Conservation (phyloP, 2,113 vertebrate genomes). For the Raja brachyura region DNA sequence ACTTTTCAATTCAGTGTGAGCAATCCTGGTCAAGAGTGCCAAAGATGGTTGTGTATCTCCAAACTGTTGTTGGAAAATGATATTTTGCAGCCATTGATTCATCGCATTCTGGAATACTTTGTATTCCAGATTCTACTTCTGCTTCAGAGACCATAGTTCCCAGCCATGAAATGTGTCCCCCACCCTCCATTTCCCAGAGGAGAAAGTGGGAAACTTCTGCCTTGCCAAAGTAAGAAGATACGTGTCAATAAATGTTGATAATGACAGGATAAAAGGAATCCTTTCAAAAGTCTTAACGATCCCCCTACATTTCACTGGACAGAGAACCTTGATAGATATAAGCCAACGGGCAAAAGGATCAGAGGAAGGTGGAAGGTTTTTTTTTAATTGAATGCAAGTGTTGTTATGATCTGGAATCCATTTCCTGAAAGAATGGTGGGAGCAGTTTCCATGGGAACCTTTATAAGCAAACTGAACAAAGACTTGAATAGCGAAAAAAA, state of each 20-base stretch:
- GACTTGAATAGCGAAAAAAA: background rate
- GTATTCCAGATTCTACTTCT: background rate
- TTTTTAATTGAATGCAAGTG: background rate
- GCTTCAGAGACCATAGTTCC: too few species aligned
- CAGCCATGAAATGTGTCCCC: background rate
- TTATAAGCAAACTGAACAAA: background rate
- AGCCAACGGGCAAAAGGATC: background rate
- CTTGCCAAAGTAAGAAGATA: background rate
- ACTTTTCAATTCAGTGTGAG: background rate
- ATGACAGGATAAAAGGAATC: background rate
- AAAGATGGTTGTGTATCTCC: background rate
- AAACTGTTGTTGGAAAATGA: background rate
- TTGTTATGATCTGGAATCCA: background rate
- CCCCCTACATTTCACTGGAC: background rate
- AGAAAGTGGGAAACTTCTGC: background rate
- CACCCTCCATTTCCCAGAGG: background rate
- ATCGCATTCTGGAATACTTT: background rate
- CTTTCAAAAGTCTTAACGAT: background rate
- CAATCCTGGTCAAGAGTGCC: background rate
- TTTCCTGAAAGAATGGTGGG: background rate
- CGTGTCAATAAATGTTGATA: background rate
- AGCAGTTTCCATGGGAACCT: background rate
- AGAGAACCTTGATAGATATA: background rate
- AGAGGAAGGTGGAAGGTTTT: background rate
- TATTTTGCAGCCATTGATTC: background rate